These are phyloP conservation scores for Chrysemys picta DNA, from an alignment of 2,113 vertebrate species.

Conservation along the genomic window DNA sequence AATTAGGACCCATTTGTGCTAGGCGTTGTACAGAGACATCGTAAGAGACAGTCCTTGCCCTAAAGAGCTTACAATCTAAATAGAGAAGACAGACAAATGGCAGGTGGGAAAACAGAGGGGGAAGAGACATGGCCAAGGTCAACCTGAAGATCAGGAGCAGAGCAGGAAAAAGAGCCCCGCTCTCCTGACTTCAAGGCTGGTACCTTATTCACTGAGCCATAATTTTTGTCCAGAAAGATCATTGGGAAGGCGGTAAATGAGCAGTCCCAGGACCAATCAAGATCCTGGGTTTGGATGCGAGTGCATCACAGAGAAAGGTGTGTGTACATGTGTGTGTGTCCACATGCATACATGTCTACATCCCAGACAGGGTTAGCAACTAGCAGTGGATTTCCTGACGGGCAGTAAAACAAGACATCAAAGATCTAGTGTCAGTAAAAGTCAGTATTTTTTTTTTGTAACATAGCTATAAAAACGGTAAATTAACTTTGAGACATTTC, in stretches of 20 bases:
- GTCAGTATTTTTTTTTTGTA: background rate
- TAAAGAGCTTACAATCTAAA: background rate
- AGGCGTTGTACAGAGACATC: background rate
- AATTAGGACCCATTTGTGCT: background rate
- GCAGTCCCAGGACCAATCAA: background rate
- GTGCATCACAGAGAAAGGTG: background rate
- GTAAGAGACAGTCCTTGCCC: accelerated
- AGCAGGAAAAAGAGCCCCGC: background rate
- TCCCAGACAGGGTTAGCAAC: background rate
- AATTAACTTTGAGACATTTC: constrained; percentile 30
- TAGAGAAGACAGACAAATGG: constrained; percentile 6
- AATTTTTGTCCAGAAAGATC: constrained; percentile 15
- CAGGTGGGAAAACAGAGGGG: background rate
- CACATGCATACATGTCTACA: background rate
- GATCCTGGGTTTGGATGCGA: constrained; percentile 1
- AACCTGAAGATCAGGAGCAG: background rate
- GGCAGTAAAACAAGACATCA: constrained; percentile 22
- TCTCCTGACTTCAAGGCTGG: background rate
- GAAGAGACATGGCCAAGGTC: background rate
- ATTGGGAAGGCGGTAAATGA: constrained; percentile 68
- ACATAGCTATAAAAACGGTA: constrained; percentile 13
- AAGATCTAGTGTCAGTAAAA: background rate
- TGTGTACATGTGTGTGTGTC: background rate
- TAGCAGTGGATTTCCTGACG: background rate
- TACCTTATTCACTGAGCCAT: constrained; percentile 17